Evolutionary conservation across 2,888 invertebrate genomes (phyloP).

Genomic region (Tipula unca): DNA sequence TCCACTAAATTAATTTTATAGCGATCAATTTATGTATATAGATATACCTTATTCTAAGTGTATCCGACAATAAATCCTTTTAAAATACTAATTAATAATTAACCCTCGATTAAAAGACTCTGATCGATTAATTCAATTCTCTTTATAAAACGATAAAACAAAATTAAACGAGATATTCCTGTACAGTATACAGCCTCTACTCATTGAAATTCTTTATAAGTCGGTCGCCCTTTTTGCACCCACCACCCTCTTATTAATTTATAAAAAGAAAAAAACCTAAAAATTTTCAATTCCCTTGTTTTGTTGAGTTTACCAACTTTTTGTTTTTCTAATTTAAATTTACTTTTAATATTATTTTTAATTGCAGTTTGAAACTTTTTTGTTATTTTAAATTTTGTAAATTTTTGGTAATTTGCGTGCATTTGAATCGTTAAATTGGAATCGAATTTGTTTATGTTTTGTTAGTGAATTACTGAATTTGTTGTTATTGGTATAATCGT

Average conservation of each 20-base stretch:
- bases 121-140: not conserved
- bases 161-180: not conserved
- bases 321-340: not conserved
- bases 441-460: not conserved
- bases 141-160: not conserved
- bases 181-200: not conserved
- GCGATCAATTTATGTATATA: not conserved
- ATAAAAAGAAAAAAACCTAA: not conserved
- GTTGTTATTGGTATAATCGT: not conserved
- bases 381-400: not conserved
- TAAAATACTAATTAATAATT: not conserved
- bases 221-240: not conserved
- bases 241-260: not conserved
- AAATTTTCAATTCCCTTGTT: not conserved
- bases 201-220: not conserved
- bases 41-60: not conserved
- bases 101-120: not conserved
- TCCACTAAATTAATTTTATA: not conserved
- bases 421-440: not conserved
- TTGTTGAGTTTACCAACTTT: not conserved
- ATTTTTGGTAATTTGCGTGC: not conserved
- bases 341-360: not conserved
- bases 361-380: not conserved
- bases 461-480: not conserved
- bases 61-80: not conserved